Evolutionary conservation across 2,797 vertebrate genomes (phyloP), one percentile per base, ranked within the genome.

Genomic region (Allochrocebus solatus): DNA sequence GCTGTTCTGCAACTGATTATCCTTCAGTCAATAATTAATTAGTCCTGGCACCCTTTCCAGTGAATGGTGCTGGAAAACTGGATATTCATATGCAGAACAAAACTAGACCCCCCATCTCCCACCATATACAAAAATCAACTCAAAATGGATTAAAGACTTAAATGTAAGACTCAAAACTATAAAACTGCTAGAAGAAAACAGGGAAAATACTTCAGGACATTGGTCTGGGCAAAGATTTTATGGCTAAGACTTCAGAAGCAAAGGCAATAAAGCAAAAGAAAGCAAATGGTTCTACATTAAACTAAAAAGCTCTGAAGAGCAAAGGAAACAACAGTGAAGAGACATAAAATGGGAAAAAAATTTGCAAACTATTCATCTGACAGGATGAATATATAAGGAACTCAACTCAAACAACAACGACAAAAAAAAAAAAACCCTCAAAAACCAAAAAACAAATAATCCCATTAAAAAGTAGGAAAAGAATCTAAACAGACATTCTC

Each of bases 341-440:
- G 33, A 80, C 33, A 12, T 80, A 26, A n/a, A 80, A 80, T 26
- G 78, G 13, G 33, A 14, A 21, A 80, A 53, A 80, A 36, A 80
- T 26, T 55, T 26, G 33, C 5, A 26, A 80, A 36, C 48, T 80
- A 55, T 14, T 8, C n/a, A 55, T 80, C 78, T 80, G n/a, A 26
- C 19, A 36, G 26, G 33, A 55, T 22, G 19, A 50, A 50, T n/a
- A 80, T 26, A 80, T 13, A 36, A 80, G 36, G 33, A 53, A 36
- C 30, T 79, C 46, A 76, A 76, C 26, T 48, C 8, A 78, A 53
- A 4, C 24, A 33, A 21, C 10, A 36, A 24, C 13, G 36, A 13
- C 11, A 22, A 10, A 0, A 13, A 19, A 5, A 5, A 53, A 53
- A 4, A 3, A 3, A 5, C 43, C 12, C 10, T n/a, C 67, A 70